Conservation (phyloP, 1,140 invertebrate species). For the Euwallacea fornicatus region DNA sequence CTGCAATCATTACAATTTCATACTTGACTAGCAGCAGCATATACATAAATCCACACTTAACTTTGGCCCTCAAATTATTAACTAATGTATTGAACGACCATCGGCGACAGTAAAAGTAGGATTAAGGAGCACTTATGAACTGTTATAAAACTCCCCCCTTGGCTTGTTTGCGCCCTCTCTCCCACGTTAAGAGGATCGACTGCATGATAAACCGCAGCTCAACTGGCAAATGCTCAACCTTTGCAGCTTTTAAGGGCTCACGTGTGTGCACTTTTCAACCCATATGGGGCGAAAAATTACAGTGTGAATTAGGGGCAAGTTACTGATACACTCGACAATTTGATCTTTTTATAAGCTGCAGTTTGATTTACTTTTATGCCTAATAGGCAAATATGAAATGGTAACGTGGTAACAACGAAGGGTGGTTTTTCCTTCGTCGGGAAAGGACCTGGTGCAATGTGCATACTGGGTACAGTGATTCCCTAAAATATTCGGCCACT, state of each 20-base stretch:
- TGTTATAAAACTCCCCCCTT: constrained; percentile 32
- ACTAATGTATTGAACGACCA: constrained; percentile 36
- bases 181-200: constrained; percentile 34
- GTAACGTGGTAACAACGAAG: too few species aligned
- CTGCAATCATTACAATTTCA: too few species aligned
- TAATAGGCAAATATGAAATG: too few species aligned
- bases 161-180: constrained; percentile 31
- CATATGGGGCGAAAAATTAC: constrained; percentile 9
- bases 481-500: too few species aligned
- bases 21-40: not conserved
- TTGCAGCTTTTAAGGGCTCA: constrained; percentile 27
- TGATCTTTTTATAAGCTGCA: too few species aligned
- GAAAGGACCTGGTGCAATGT: too few species aligned
- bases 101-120: constrained; percentile 36
- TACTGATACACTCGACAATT: too few species aligned
- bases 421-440: too few species aligned
- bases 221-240: constrained; percentile 35
- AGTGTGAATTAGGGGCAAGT: not conserved
- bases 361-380: too few species aligned
- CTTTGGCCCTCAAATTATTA: constrained; percentile 35
- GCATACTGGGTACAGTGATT: too few species aligned
- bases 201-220: constrained; percentile 34
- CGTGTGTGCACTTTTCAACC: constrained; percentile 25
- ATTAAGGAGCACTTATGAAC: constrained; percentile 39
- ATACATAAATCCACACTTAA: constrained; percentile 39